A percentile compares a stretch with the other conserved stretches of the same genome.
phyloP scores from a whole-genome alignment of 2,888 invertebrate species.

The Blera fallax region DNA sequence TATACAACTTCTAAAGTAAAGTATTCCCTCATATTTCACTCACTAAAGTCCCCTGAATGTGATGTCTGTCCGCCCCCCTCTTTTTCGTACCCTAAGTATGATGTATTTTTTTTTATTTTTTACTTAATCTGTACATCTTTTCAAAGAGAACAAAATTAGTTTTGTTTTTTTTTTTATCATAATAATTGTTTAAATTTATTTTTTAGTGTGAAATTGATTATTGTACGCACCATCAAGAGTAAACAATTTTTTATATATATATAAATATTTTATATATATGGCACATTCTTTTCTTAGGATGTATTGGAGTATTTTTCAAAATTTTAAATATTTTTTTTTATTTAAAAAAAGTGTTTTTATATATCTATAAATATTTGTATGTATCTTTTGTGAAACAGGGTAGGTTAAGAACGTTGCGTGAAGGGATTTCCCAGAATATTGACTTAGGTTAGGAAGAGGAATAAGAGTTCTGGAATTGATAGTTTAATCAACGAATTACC shows the following conservation, averaged over 20 bases:
- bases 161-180: slow-evolving; percentile 25
- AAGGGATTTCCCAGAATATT: not conserved
- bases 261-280: slow-evolving; percentile 38
- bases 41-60: slow-evolving; percentile 63
- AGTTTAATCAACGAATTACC: too few relatives aligned
- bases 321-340: slow-evolving; percentile 39
- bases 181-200: slow-evolving; percentile 8
- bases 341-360: not conserved
- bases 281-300: slow-evolving; percentile 57
- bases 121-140: slow-evolving; percentile 43
- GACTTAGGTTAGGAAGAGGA: not conserved
- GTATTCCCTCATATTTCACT: slow-evolving; percentile 57
- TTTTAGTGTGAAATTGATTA: slow-evolving; percentile 61
- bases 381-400: slow-evolving; percentile 15
- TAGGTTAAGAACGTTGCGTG: not conserved
- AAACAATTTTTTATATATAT: slow-evolving; percentile 26
- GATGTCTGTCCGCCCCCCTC: slow-evolving; percentile 62
- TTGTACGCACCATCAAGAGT: slow-evolving; percentile 61
- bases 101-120: slow-evolving; percentile 35
- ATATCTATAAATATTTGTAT: slow-evolving; percentile 20
- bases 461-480: too few relatives aligned
- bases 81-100: slow-evolving; percentile 60
- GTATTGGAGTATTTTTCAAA: slow-evolving; percentile 64
- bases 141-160: slow-evolving; percentile 15
- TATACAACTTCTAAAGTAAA: slow-evolving; percentile 3